Base-by-base conservation (phyloP, 1,140 invertebrate genomes). In the Caenorhabditis briggsae region DNA sequence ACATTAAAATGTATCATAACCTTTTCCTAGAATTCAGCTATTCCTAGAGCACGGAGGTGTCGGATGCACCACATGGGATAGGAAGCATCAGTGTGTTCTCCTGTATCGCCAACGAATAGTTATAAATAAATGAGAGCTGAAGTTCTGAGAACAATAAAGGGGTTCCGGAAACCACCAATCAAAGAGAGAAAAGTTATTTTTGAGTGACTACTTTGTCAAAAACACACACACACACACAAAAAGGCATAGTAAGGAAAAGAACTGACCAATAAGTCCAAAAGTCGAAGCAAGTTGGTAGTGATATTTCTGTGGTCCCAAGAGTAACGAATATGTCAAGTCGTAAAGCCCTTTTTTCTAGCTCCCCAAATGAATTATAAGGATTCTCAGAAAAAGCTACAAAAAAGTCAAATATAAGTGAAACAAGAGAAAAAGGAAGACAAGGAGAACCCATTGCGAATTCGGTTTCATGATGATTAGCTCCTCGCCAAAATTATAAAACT, bases 351-450 rank as follows among this genome's bases (percentile, higher is more conserved):
- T n/a, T 33, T 9, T n/a, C 33, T 33, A 33, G 33, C 33, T 33
- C 33, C 20, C 64, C 64, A 70, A 70, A 70, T 70, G 64, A 70
- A 70, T 70, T 70, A 70, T 70, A 70, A 46, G 64, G 64, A 70
- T 78, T 78, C 43, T 20, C 2, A 50, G 70, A 50, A 78, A 20
- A 20, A 23, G 33, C 46, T 78, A 50, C 70, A 50, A 78, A 50
- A 78, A 20, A 14, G 6, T 14, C 41, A 46, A 53, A 41, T 50
- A 78, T 0, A 41, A 23, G 46, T 11, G 5, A 78, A n/a, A 23
- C 16, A 50, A n/a, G 46, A 46, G 16, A 46, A 6, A 53, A 11
- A 53, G 50, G 16, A 53, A 53, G 50, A 53, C 9, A 41, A 50
- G 11, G 16, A n/a, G 64, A 43, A 23, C 70, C 70, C 70, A 78